A percentile compares a stretch with the other conserved stretches of the same genome.
Evolutionary conservation across 2,888 invertebrate genomes (phyloP).

Genomic region (Zele albiditarsus): DNA sequence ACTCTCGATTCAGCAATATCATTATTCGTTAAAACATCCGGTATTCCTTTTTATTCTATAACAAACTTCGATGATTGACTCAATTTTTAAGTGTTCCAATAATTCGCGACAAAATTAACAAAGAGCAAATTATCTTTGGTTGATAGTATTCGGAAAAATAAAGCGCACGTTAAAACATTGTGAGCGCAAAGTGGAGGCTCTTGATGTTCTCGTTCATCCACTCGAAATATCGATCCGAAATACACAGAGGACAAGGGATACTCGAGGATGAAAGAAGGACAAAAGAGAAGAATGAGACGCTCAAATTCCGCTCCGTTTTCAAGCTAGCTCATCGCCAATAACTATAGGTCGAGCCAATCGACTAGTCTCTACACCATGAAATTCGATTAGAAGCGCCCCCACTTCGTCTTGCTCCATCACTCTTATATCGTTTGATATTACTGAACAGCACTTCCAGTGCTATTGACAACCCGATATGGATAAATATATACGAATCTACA

Average conservation of each 20-base stretch:
- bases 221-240: conserved; percentile 34
- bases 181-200: not conserved
- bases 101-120: not conserved
- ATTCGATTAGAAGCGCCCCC: not conserved
- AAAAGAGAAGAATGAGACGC: conserved; percentile 4
- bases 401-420: not conserved
- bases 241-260: conserved; percentile 10
- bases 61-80: not conserved
- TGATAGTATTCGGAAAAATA: not conserved
- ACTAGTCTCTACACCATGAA: not conserved
- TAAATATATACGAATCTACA: not conserved
- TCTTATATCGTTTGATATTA: not conserved
- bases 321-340: conserved; percentile 21
- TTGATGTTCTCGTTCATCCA: conserved; percentile 29
- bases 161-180: not conserved
- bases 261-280: conserved; percentile 20
- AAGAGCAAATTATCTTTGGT: conserved; percentile 2
- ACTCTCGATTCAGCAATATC: not conserved
- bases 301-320: conserved; percentile 9
- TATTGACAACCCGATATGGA: not conserved
- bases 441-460: not conserved
- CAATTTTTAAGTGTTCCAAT: not conserved
- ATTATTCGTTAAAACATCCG: too few species aligned
- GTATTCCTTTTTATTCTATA: not conserved
- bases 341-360: conserved; percentile 19